Evolutionary conservation across 2,113 vertebrate genomes (phyloP).

Genomic region (Limnothrissa miodon): DNA sequence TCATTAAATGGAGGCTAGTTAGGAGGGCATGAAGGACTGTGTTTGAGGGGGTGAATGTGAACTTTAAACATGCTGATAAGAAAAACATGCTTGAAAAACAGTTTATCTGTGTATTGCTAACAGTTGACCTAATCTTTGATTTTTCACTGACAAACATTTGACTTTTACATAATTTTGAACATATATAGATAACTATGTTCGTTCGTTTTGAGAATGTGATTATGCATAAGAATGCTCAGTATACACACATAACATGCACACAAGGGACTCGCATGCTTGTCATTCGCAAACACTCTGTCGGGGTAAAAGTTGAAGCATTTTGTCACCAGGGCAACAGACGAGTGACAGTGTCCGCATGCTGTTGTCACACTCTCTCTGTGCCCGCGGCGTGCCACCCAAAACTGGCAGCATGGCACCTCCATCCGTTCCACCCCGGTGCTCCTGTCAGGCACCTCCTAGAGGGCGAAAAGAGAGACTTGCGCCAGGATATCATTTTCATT

Average conservation of each 20-base stretch:
- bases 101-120: neutral
- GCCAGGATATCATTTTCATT: neutral
- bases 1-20: neutral
- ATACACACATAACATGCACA: neutral
- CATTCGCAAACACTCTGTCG: neutral
- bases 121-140: neutral
- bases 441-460: neutral
- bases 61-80: neutral
- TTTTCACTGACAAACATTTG: neutral
- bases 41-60: neutral
- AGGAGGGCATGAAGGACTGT: neutral
- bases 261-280: neutral
- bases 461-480: neutral
- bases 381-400: neutral
- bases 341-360: conserved; percentile 52
- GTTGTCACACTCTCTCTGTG: conserved; percentile 55
- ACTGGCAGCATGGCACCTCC: neutral
- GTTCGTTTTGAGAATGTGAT: neutral
- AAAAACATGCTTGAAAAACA: neutral
- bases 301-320: neutral
- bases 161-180: too few species aligned
- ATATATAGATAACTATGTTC: too few species aligned
- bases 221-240: neutral
- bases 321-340: neutral
- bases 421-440: neutral